These are phyloP conservation scores for Anastrepha ludens DNA, from an alignment of 1,140 invertebrate genomes.

Conservation along the genomic window DNA sequence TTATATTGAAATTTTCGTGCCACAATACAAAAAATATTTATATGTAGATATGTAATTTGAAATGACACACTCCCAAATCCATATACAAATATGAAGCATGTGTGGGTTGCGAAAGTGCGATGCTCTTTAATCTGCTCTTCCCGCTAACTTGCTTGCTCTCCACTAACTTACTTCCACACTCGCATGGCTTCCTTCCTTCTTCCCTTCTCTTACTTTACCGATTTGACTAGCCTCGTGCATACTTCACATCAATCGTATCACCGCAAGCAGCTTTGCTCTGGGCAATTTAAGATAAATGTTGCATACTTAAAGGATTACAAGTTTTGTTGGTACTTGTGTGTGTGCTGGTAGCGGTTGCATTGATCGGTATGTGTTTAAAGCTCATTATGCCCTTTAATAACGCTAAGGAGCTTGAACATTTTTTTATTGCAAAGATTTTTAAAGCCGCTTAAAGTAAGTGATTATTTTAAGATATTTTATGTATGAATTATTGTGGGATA, in stretches of 20 bases:
- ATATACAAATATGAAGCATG: background rate
- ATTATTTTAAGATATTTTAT: no score
- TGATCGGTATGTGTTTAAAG: background rate
- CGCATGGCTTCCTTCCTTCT: background rate
- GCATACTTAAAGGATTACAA: conserved; percentile 16
- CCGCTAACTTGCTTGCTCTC: background rate
- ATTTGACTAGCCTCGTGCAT: background rate
- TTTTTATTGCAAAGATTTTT: no score
- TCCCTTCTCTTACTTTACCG: background rate
- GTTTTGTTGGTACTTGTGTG: background rate
- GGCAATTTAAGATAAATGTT: background rate
- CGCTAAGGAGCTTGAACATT: background rate
- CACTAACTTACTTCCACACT: background rate
- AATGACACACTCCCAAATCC: background rate
- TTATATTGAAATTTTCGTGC: conserved; percentile 13
- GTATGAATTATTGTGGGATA: no score
- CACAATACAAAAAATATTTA: background rate
- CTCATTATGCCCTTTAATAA: conserved; percentile 4
- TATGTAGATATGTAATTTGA: background rate
- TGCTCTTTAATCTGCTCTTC: background rate
- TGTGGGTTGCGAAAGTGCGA: background rate
- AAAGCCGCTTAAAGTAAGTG: no score
- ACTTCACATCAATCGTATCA: background rate
- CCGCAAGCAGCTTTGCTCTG: background rate
- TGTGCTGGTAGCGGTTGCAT: background rate